Conservation (phyloP, 2,113 vertebrate genomes). For the Geococcyx californianus region DNA sequence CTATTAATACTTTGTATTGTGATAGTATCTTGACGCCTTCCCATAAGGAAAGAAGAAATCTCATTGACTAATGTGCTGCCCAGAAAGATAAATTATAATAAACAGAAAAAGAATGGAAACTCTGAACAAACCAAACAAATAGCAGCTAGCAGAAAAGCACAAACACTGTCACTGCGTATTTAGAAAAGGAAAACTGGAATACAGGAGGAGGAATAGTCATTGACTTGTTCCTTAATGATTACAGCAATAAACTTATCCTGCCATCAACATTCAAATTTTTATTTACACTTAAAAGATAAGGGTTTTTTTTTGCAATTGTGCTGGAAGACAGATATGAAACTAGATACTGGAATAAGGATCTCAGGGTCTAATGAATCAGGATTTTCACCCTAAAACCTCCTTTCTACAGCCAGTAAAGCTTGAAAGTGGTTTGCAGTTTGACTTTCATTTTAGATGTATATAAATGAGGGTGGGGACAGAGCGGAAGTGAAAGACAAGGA, state of each 20-base stretch:
- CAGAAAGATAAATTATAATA: not conserved
- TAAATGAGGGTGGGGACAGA: not conserved
- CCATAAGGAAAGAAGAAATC: not conserved
- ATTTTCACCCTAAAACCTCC: not conserved
- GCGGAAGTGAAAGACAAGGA: not conserved
- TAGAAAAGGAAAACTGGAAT: not conserved
- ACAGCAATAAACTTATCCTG: not conserved
- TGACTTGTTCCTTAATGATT: not conserved
- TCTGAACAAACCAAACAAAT: not conserved
- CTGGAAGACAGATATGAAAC: not conserved
- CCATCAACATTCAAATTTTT: not conserved
- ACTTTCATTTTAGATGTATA: not conserved
- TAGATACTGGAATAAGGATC: not conserved
- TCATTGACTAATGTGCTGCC: rapidly evolving
- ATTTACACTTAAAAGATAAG: not conserved
- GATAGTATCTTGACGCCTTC: not conserved
- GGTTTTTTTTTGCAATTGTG: not conserved
- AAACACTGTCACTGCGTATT: not conserved
- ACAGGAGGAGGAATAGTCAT: not conserved
- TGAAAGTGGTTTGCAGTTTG: not conserved
- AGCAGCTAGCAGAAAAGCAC: not conserved
- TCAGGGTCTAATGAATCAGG: not conserved
- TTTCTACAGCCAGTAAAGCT: not conserved
- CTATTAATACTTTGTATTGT: not conserved
- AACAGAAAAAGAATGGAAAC: not conserved